phyloP scores from a whole-genome alignment of 2,113 vertebrate genomes.

The Chunga burmeisteri region DNA sequence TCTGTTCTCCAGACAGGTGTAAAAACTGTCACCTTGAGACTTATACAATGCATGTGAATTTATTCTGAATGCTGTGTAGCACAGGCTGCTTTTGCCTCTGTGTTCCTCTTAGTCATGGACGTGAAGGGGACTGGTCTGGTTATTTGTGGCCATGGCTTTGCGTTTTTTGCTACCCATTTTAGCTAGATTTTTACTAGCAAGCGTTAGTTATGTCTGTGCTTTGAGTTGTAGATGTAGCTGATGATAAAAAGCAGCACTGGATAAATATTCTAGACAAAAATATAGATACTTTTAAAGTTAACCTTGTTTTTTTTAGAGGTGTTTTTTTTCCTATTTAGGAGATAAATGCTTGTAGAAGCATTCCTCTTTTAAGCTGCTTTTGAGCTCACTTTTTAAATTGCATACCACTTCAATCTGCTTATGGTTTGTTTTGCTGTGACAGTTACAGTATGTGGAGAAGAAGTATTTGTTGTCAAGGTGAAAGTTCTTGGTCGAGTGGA shows the following conservation, averaged over 20 bases:
- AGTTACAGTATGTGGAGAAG: background rate
- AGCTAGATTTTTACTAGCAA: background rate
- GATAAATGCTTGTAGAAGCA: background rate
- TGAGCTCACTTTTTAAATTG: background rate
- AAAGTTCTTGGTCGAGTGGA: background rate
- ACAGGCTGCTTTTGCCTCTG: background rate
- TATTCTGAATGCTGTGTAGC: background rate
- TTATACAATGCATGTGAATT: background rate
- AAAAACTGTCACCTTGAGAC: background rate
- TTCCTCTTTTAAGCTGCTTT: background rate
- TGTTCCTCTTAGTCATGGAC: background rate
- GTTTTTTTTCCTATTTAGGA: background rate
- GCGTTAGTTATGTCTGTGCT: background rate
- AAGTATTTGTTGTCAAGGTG: background rate
- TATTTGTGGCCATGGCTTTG: background rate
- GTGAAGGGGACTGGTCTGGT: background rate
- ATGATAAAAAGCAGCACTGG: background rate
- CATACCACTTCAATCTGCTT: background rate
- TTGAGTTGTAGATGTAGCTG: background rate
- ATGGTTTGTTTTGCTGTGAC: background rate
- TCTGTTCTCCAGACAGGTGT: background rate
- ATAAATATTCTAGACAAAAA: background rate
- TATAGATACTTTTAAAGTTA: background rate
- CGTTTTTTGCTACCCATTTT: accelerated
- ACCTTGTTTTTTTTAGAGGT: background rate